Conservation (phyloP, 2,888 invertebrate genomes). For the Sminthurinus aureus region DNA sequence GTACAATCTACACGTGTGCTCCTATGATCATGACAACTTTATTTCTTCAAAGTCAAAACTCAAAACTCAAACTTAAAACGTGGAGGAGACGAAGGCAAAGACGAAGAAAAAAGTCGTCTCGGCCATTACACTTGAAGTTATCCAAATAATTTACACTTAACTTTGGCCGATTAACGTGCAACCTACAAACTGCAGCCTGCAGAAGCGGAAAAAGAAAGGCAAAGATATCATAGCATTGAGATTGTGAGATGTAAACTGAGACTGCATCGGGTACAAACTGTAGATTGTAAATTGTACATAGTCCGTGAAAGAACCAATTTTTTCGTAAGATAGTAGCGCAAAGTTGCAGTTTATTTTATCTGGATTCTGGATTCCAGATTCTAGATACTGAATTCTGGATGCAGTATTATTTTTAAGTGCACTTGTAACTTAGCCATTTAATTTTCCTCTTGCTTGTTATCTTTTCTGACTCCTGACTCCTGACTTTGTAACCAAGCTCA, state of each 20-base stretch:
- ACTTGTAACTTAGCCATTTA: neutral
- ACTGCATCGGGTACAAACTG: no score
- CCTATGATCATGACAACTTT: neutral
- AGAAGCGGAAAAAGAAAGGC: no score
- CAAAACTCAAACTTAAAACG: neutral
- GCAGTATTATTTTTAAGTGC: neutral
- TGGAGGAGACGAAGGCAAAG: no score
- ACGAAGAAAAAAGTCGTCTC: constrained; percentile 15
- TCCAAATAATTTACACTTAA: constrained; percentile 45
- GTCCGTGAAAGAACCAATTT: no score
- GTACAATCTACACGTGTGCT: constrained; percentile 6
- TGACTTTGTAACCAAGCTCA: neutral
- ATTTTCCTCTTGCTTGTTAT: neutral
- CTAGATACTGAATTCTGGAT: neutral
- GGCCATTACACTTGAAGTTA: constrained; percentile 42
- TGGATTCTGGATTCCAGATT: no score
- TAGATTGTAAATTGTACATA: no score
- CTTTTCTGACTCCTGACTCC: neutral
- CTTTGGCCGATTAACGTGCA: constrained; percentile 35
- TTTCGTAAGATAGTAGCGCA: no score
- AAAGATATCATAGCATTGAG: no score
- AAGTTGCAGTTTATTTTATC: no score
- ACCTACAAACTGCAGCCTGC: neutral
- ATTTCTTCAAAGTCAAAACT: neutral
- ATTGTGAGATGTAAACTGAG: no score